Conservation (phyloP, 2,797 vertebrate genomes). For the Anabas testudineus region DNA sequence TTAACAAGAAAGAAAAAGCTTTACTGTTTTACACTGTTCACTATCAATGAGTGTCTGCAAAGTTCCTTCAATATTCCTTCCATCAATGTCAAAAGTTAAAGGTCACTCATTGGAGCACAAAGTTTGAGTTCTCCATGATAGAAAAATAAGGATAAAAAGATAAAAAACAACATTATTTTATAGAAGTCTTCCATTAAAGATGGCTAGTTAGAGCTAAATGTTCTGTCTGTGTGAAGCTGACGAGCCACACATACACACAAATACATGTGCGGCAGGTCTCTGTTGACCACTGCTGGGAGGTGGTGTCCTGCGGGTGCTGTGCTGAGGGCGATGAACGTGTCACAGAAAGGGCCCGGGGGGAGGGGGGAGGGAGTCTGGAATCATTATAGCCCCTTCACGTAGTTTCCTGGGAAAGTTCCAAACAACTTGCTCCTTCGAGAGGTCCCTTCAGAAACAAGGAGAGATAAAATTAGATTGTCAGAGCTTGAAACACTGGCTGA, state of each 20-base stretch:
- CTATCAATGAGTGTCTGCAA: slow-evolving; percentile 24
- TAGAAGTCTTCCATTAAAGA: slow-evolving; percentile 73
- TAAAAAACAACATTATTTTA: slow-evolving; percentile 60
- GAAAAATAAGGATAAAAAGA: slow-evolving; percentile 78
- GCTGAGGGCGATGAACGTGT: slow-evolving; percentile 54
- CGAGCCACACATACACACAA: slow-evolving; percentile 56
- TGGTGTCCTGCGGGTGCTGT: slow-evolving; percentile 60
- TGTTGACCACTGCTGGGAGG: slow-evolving; percentile 26
- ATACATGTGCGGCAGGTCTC: slow-evolving; percentile 56
- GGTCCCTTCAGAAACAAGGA: slow-evolving; percentile 87
- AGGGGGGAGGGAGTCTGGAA: slow-evolving; percentile 69
- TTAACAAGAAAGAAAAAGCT: slow-evolving; percentile 40
- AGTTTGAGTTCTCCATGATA: slow-evolving; percentile 61
- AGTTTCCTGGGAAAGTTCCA: slow-evolving; percentile 99
- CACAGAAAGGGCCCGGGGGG: slow-evolving; percentile 51
- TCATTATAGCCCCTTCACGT: slow-evolving; percentile 95
- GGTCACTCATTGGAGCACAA: slow-evolving; percentile 65
- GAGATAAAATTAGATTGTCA: slow-evolving; percentile 15
- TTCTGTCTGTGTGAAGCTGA: slow-evolving; percentile 74
- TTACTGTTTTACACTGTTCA: slow-evolving; percentile 22
- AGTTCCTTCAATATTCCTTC: slow-evolving; percentile 46
- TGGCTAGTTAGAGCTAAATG: slow-evolving; percentile 84
- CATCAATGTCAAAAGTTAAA: slow-evolving; percentile 52
- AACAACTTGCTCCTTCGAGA: slow-evolving; percentile 97
- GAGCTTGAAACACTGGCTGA: background rate